Evolutionary conservation across 2,113 vertebrate species (phyloP).

Genomic region (Cavia porcellus): DNA sequence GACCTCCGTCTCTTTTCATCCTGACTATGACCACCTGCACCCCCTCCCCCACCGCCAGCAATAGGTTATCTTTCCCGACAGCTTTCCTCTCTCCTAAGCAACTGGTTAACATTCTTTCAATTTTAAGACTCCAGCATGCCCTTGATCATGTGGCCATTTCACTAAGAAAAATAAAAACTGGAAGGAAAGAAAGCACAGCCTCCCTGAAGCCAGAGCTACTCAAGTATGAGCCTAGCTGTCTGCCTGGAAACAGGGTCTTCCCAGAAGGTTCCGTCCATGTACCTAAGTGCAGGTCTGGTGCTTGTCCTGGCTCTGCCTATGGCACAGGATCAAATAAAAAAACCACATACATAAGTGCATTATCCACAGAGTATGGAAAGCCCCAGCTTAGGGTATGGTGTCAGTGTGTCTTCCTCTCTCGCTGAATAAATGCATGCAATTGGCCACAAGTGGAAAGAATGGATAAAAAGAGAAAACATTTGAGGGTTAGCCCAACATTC

Average conservation of each 20-base stretch:
- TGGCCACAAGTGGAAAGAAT: too few species aligned
- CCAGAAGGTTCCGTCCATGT: not conserved
- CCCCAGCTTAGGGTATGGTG: rapidly evolving
- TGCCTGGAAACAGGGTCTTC: not conserved
- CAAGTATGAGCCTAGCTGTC: rapidly evolving
- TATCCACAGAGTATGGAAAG: not conserved
- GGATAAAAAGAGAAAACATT: not conserved
- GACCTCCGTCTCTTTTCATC: not conserved
- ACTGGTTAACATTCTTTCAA: not conserved
- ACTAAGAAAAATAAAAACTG: not conserved
- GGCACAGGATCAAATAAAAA: not conserved
- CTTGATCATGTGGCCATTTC: not conserved
- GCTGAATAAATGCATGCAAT: not conserved
- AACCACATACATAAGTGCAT: not conserved
- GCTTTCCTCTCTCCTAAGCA: not conserved
- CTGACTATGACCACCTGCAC: rapidly evolving
- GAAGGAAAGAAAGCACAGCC: not conserved
- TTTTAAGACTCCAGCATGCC: not conserved
- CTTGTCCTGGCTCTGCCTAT: not conserved
- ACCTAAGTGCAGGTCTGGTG: rapidly evolving
- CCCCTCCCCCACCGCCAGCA: not conserved
- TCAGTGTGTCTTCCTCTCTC: not conserved
- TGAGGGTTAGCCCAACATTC: not conserved
- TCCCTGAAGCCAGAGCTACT: not conserved
- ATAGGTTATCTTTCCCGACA: not conserved